Conservation (phyloP, 2,797 vertebrate genomes). For the Hemitrygon akajei region DNA sequence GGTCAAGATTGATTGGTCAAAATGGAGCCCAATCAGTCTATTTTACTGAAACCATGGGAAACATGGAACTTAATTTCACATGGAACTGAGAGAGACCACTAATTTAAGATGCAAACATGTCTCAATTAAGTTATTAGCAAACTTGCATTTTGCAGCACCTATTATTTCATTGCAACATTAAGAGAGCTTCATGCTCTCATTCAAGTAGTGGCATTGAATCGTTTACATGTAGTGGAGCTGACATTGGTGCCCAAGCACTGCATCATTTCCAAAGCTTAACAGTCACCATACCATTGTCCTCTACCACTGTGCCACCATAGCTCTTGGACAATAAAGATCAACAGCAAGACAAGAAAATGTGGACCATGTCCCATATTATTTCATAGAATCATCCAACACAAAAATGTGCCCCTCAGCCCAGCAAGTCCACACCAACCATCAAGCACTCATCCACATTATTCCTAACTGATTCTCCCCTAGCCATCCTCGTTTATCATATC, state of each 20-base stretch:
- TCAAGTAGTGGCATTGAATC: background rate
- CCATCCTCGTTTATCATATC: background rate
- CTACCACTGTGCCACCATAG: too few relatives aligned
- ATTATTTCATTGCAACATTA: background rate
- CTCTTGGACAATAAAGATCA: too few relatives aligned
- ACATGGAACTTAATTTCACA: background rate
- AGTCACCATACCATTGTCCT: too few relatives aligned
- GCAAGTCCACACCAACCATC: too few relatives aligned
- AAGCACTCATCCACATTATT: too few relatives aligned
- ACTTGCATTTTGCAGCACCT: background rate
- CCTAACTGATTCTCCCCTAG: too few relatives aligned
- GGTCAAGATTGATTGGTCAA: background rate
- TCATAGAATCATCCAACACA: too few relatives aligned
- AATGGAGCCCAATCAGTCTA: background rate
- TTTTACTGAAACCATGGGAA: background rate
- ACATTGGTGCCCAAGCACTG: background rate
- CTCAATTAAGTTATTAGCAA: too few relatives aligned
- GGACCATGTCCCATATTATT: too few relatives aligned
- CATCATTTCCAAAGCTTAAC: too few relatives aligned
- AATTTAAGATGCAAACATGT: background rate
- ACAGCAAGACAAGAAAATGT: too few relatives aligned
- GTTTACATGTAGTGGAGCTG: background rate
- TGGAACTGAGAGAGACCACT: background rate
- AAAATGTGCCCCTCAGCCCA: too few relatives aligned
- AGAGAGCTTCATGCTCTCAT: background rate